These are phyloP conservation scores for Cyprinella venusta DNA, from an alignment of 2,797 vertebrate genomes.

Conservation along the genomic window DNA sequence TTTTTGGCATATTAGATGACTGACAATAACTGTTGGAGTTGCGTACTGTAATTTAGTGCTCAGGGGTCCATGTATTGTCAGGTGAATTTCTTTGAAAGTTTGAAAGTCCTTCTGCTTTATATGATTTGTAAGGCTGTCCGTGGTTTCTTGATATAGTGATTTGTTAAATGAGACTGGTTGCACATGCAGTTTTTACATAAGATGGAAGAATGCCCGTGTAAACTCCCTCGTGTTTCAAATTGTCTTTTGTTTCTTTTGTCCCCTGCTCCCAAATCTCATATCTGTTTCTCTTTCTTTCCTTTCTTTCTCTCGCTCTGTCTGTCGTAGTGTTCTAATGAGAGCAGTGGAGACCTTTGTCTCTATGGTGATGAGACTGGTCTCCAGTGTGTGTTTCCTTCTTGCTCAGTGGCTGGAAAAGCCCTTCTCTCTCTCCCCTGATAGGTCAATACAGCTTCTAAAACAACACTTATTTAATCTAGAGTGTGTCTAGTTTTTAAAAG, in stretches of 20 bases:
- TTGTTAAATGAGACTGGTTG: background rate
- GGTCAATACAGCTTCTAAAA: constrained; percentile 44
- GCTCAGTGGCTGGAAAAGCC: constrained; percentile 54
- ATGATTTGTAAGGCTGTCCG: background rate
- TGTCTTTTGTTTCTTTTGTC: constrained; percentile 25
- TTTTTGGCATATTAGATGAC: background rate
- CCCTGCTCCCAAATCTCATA: constrained; percentile 14
- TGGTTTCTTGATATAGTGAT: background rate
- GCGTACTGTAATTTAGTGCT: background rate
- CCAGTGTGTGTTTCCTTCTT: constrained; percentile 60
- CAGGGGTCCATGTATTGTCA: background rate
- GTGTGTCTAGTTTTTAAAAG: background rate
- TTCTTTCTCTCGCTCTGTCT: constrained; percentile 55
- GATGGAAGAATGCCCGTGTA: background rate
- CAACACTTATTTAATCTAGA: constrained; percentile 16
- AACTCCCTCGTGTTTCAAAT: background rate
- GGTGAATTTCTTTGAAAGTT: background rate
- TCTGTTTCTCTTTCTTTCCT: constrained; percentile 34
- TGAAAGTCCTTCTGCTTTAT: background rate
- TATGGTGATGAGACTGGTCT: constrained; percentile 81
- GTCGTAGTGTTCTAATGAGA: constrained; percentile 70
- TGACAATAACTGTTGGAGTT: background rate
- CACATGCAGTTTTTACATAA: background rate
- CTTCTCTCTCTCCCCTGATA: constrained; percentile 47
- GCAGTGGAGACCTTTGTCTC: constrained; percentile 79